A percentile compares a stretch with the other conserved stretches of the same genome.
These are phyloP conservation scores for Helicoverpa assulta DNA, from an alignment of 2,888 invertebrate genomes.

Conservation along the genomic window DNA sequence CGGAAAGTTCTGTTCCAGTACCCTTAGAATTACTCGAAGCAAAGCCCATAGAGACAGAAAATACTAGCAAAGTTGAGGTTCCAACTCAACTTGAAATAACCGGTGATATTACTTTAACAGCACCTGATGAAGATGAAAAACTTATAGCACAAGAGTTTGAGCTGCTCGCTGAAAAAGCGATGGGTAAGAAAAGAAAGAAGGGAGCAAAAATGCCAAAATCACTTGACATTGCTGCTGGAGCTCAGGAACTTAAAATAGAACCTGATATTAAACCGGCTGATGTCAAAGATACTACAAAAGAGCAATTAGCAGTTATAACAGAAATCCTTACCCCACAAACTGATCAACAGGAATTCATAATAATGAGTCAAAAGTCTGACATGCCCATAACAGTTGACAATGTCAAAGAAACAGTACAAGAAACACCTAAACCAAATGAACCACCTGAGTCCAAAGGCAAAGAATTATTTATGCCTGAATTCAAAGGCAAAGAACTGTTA, in stretches of 20 bases:
- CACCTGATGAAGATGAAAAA: slow-evolving; percentile 42
- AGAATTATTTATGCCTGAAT: no score
- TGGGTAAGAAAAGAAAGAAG: slow-evolving; percentile 68
- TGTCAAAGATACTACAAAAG: slow-evolving; percentile 21
- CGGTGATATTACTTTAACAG: slow-evolving; percentile 15
- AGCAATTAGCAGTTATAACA: slow-evolving; percentile 39
- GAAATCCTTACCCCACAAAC: slow-evolving; percentile 42
- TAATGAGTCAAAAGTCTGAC: slow-evolving; percentile 29
- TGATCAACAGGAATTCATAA: slow-evolving; percentile 37
- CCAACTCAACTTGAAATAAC: neutral
- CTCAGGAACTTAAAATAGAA: slow-evolving; percentile 40
- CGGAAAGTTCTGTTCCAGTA: slow-evolving; percentile 17
- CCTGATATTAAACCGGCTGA: slow-evolving; percentile 29
- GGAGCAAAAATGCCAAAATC: slow-evolving; percentile 62
- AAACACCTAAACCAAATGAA: neutral
- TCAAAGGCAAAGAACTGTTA: no score
- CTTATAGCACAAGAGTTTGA: slow-evolving; percentile 46
- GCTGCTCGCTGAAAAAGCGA: slow-evolving; percentile 52
- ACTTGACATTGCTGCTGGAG: slow-evolving; percentile 30
- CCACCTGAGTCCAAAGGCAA: no score
- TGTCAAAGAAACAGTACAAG: slow-evolving; percentile 20
- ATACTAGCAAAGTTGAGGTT: neutral
- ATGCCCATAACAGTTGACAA: slow-evolving; percentile 21
- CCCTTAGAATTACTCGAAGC: slow-evolving; percentile 17
- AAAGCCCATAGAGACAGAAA: neutral